Percentiles rank a stretch among this genome's conserved stretches.
Conservation (phyloP, 2,888 invertebrate genomes). For the Adelphocoris suturalis region DNA sequence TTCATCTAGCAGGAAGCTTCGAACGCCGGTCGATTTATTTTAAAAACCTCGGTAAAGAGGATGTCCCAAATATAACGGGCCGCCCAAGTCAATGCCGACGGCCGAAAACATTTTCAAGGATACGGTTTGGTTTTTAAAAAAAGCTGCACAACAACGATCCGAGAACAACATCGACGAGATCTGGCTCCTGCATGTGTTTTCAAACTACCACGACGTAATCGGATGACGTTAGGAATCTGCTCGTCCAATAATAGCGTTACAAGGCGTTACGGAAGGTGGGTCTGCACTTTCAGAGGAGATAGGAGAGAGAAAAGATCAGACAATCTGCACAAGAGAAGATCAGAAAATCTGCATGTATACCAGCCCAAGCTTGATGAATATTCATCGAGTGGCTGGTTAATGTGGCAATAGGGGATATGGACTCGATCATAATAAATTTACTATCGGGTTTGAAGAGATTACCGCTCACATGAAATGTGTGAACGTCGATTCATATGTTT, state of each 20-base stretch:
- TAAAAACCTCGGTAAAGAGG: slow-evolving; percentile 12
- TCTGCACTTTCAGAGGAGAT: neutral
- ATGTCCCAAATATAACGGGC: neutral
- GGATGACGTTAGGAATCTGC: neutral
- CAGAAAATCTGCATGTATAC: neutral
- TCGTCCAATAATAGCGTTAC: slow-evolving; percentile 1
- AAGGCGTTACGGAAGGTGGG: neutral
- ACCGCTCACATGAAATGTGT: too few species aligned
- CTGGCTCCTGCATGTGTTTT: neutral
- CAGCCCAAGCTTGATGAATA: too few species aligned
- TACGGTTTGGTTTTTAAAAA: neutral
- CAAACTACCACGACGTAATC: slow-evolving; percentile 18
- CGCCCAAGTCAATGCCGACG: neutral
- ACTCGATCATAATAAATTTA: too few species aligned
- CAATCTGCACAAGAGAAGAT: neutral
- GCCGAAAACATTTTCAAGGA: neutral
- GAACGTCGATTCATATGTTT: too few species aligned
- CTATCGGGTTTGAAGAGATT: too few species aligned
- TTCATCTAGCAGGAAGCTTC: neutral
- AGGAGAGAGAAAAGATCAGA: neutral
- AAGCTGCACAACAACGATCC: neutral
- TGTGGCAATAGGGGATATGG: too few species aligned
- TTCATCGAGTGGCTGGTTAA: too few species aligned
- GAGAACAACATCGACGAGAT: neutral
- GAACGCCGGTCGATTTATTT: neutral